Conservation (phyloP, 2,888 invertebrate genomes). For the Adelphocoris suturalis region DNA sequence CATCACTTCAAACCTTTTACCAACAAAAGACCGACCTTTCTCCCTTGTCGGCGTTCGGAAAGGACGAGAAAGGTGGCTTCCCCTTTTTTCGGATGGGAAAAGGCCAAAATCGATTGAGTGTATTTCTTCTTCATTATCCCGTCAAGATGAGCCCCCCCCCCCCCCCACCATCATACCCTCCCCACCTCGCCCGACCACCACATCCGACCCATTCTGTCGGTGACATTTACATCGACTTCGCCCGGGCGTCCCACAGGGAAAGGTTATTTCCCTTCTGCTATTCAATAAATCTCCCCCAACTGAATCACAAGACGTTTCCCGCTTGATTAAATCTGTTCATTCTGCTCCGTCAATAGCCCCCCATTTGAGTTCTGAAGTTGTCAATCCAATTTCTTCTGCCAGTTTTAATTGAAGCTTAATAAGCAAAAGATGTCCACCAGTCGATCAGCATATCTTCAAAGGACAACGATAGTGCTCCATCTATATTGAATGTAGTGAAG, state of each 20-base stretch:
- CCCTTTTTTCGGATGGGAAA: background rate
- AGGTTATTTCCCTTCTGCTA: constrained; percentile 2
- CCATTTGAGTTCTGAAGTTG: no score
- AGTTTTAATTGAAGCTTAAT: constrained; percentile 1
- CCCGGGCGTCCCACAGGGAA: background rate
- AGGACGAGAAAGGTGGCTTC: background rate
- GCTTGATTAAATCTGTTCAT: constrained; percentile 7
- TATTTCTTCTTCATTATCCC: constrained; percentile 21
- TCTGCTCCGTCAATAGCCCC: background rate
- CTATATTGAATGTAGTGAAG: no score
- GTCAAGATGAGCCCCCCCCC: background rate
- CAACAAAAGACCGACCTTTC: background rate
- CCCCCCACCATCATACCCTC: no score
- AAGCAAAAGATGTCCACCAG: no score
- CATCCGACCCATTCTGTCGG: background rate
- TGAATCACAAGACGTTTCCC: background rate
- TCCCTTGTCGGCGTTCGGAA: background rate
- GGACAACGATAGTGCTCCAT: no score
- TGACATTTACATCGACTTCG: constrained; percentile 21
- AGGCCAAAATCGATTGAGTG: background rate
- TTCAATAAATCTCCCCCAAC: background rate
- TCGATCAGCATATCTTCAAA: no score
- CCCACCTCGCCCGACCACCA: no score
- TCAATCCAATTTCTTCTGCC: background rate
- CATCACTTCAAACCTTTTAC: background rate